Evolutionary conservation across 2,113 vertebrate species (phyloP).

Genomic region (Empidonax traillii): DNA sequence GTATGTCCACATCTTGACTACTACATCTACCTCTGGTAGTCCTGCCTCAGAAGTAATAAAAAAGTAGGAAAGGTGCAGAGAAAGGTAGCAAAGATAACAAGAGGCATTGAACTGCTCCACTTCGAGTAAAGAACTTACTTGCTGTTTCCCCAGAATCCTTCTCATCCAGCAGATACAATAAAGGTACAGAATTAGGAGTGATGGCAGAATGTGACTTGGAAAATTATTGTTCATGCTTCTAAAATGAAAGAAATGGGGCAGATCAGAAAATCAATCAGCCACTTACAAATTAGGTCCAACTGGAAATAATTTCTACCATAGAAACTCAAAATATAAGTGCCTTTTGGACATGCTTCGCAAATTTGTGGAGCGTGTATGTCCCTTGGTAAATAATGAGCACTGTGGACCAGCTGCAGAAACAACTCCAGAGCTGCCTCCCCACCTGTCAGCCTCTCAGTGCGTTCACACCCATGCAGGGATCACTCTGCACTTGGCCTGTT

Average conservation of each 20-base stretch:
- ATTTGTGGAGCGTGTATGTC: background rate
- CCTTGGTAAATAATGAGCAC: background rate
- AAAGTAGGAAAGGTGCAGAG: background rate
- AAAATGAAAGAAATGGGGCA: background rate
- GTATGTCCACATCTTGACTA: background rate
- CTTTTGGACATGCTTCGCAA: background rate
- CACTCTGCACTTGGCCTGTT: background rate
- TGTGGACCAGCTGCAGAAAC: background rate
- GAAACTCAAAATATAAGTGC: background rate
- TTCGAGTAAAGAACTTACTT: background rate
- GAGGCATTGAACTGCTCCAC: background rate
- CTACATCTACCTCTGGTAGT: background rate
- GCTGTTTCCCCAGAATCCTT: background rate
- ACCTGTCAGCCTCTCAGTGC: fast-evolving
- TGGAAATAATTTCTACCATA: background rate
- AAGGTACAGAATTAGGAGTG: background rate
- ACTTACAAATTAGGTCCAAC: background rate
- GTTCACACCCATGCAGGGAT: background rate
- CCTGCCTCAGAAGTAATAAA: background rate
- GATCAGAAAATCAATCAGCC: background rate
- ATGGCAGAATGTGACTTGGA: background rate
- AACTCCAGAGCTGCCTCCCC: background rate
- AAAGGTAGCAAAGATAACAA: background rate
- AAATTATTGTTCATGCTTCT: background rate
- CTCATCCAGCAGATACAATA: background rate